phyloP scores from a whole-genome alignment of 1,140 invertebrate genomes.

The Anagrus nilaparvatae region DNA sequence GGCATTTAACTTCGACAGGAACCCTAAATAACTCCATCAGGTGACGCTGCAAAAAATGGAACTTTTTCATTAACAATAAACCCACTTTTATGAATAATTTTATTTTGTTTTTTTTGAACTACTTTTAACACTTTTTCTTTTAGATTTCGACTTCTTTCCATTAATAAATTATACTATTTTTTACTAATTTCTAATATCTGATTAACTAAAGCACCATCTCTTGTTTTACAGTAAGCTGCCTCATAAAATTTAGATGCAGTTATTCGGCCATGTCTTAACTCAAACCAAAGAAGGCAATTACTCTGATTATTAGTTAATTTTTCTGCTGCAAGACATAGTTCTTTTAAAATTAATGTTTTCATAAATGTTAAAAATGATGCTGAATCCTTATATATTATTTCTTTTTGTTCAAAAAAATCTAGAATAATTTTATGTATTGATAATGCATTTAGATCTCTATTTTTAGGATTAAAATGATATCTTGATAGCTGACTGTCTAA shows the following conservation, averaged over 20 bases:
- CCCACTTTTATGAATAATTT: constrained; percentile 15
- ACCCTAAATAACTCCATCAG: constrained; percentile 25
- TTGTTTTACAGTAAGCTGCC: constrained; percentile 26
- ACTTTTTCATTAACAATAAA: constrained; percentile 16
- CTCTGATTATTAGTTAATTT: constrained; percentile 18
- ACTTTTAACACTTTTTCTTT: constrained; percentile 24
- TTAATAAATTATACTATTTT: constrained; percentile 22
- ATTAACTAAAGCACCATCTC: constrained; percentile 25
- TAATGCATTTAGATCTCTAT: constrained; percentile 2
- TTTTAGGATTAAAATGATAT: constrained; percentile 8
- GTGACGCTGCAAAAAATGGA: constrained; percentile 28
- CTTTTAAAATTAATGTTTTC: not conserved
- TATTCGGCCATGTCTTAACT: constrained; percentile 32
- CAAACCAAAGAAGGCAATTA: constrained; percentile 24
- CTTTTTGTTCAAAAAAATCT: constrained; percentile 7
- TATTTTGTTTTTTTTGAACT: constrained; percentile 8
- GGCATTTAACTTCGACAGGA: constrained; percentile 31
- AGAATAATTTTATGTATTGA: constrained; percentile 5
- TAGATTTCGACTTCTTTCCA: constrained; percentile 26
- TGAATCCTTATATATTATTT: constrained; percentile 13
- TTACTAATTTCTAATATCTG: constrained; percentile 25
- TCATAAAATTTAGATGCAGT: constrained; percentile 35
- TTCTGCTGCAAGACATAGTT: constrained; percentile 17
- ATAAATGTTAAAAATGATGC: constrained; percentile 8
- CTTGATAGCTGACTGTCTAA: constrained; percentile 9